Conservation (phyloP, 2,888 invertebrate genomes). For the Zeuzera pyrina region DNA sequence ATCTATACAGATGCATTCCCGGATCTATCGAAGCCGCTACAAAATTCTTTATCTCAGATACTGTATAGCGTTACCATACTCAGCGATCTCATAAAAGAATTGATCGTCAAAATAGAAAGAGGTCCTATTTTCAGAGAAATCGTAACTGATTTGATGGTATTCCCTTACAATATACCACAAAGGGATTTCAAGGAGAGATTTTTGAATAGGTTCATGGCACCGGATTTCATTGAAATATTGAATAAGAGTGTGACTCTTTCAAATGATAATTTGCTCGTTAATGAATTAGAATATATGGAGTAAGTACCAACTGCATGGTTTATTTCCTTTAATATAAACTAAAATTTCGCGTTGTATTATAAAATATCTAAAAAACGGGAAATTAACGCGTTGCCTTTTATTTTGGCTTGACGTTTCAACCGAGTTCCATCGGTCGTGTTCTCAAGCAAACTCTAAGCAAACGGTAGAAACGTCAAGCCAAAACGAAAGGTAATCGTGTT, state of each 20-base stretch:
- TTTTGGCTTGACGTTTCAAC: no score
- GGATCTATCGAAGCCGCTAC: slow-evolving; percentile 83
- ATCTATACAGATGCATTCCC: slow-evolving; percentile 79
- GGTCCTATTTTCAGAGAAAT: slow-evolving; percentile 31
- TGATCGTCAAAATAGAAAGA: slow-evolving; percentile 42
- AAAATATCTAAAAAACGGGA: no score
- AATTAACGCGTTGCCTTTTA: no score
- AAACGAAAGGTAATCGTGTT: no score
- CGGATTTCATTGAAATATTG: slow-evolving; percentile 42
- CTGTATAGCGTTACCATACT: slow-evolving; percentile 75
- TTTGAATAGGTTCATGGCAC: slow-evolving; percentile 57
- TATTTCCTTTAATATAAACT: not conserved
- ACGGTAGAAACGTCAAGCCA: no score
- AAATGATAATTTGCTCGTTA: slow-evolving; percentile 23
- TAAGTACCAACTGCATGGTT: slow-evolving; percentile 30
- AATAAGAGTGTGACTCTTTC: slow-evolving; percentile 26
- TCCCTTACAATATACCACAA: slow-evolving; percentile 47
- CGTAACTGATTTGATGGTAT: slow-evolving; percentile 63
- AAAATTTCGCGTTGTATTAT: no score
- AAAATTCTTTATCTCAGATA: slow-evolving; percentile 78
- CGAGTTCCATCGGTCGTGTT: no score
- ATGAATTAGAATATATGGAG: slow-evolving; percentile 63
- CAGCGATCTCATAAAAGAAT: slow-evolving; percentile 65
- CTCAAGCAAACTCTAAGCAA: no score
- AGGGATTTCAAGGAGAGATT: slow-evolving; percentile 31